Evolutionary conservation across 2,888 invertebrate genomes (phyloP).

Genomic region (Salpingus planirostris): DNA sequence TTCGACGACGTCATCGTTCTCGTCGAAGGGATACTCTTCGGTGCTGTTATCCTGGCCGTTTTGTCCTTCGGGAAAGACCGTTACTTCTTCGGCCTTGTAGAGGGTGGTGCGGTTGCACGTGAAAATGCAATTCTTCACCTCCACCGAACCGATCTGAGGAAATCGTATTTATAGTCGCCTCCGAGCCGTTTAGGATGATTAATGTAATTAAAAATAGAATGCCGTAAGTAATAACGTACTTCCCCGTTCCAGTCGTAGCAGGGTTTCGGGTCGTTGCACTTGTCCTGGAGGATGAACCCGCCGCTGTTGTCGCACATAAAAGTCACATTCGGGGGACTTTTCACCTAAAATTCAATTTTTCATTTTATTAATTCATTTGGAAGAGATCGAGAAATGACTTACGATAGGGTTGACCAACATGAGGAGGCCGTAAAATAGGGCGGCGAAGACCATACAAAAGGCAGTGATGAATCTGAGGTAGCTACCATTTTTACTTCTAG

Average conservation of each 20-base stretch:
- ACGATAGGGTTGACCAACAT: conserved; percentile 59
- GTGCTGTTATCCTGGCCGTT: conserved; percentile 3
- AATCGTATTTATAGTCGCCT: too few relatives aligned
- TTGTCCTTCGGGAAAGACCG: background rate
- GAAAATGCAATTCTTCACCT: conserved; percentile 61
- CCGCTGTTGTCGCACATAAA: conserved; percentile 65
- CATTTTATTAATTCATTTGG: background rate
- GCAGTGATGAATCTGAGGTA: conserved; percentile 62
- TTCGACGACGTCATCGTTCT: conserved; percentile 1
- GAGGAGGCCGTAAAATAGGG: conserved; percentile 59
- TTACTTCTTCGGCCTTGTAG: conserved; percentile 17
- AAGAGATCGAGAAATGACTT: too few relatives aligned
- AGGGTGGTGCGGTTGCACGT: conserved; percentile 45
- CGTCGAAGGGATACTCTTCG: conserved; percentile 11
- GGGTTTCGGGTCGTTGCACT: conserved; percentile 56
- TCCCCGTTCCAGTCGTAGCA: conserved; percentile 55
- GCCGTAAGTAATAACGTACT: too few relatives aligned
- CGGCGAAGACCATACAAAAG: conserved; percentile 56
- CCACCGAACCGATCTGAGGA: conserved; percentile 52
- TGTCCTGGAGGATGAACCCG: conserved; percentile 64
- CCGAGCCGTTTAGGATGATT: too few relatives aligned
- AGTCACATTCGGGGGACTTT: conserved; percentile 56
- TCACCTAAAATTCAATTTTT: conserved; percentile 37
- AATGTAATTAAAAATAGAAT: too few relatives aligned
- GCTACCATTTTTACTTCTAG: conserved; percentile 47